Evolutionary conservation across 2,113 vertebrate genomes (phyloP).

Genomic region (Anolis carolinensis): DNA sequence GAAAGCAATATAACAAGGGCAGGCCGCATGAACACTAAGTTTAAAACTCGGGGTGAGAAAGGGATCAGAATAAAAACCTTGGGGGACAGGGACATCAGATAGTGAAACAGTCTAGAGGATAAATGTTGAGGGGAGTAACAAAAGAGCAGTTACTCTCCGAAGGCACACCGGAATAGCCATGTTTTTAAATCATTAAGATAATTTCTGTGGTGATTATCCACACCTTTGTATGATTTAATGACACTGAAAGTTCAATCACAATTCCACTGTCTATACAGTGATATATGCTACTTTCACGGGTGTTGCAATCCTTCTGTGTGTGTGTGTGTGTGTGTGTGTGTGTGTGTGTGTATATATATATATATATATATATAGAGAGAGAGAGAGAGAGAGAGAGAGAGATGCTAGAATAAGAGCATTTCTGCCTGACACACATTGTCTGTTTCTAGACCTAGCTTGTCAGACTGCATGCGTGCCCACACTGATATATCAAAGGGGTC

Average conservation of each 20-base stretch:
- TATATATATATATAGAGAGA: too few relatives aligned
- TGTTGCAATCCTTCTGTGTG: slow-evolving; percentile 40
- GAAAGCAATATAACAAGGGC: too few relatives aligned
- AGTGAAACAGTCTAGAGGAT: too few relatives aligned
- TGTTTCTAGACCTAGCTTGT: slow-evolving; percentile 37
- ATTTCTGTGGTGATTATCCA: not conserved
- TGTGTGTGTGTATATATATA: too few relatives aligned
- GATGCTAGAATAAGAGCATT: not conserved
- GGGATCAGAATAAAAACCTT: too few relatives aligned
- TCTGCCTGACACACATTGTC: slow-evolving; percentile 25
- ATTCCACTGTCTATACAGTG: not conserved
- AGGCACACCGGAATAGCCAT: too few relatives aligned
- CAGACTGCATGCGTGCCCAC: slow-evolving; percentile 32
- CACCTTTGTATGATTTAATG: not conserved
- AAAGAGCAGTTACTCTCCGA: too few relatives aligned
- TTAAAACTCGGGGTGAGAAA: too few relatives aligned
- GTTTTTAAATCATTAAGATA: not conserved
- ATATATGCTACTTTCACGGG: not conserved
- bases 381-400: slow-evolving; percentile 28
- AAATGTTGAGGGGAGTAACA: too few relatives aligned
- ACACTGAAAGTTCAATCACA: not conserved
- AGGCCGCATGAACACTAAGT: too few relatives aligned
- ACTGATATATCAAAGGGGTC: slow-evolving; percentile 37
- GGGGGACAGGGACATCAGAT: too few relatives aligned
- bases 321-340: too few relatives aligned